Percentiles rank a stretch among this genome's conserved stretches.
Evolutionary conservation across 2,888 invertebrate genomes (phyloP).

Genomic region (Aspidiotus rigidus): DNA sequence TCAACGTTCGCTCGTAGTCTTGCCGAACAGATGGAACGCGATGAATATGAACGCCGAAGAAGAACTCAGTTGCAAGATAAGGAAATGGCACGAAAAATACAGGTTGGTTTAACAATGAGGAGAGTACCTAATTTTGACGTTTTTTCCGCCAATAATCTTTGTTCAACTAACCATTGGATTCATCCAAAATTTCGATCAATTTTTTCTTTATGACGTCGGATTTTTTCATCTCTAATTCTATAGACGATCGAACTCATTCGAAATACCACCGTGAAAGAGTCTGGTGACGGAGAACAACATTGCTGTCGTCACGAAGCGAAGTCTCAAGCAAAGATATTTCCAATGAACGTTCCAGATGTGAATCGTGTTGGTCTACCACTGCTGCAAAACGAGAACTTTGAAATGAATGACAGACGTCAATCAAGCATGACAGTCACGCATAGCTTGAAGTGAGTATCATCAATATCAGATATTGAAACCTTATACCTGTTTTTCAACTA

Average conservation of each 20-base stretch:
- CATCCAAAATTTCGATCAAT: not conserved
- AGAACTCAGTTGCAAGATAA: conserved; percentile 48
- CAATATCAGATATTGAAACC: too few relatives aligned
- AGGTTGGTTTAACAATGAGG: conserved; percentile 42
- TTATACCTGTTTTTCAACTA: too few relatives aligned
- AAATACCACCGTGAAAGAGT: conserved; percentile 4
- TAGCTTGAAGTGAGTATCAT: conserved; percentile 23
- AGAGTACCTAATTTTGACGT: not conserved
- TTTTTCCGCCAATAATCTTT: not conserved
- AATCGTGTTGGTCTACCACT: conserved; percentile 40
- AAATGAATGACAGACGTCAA: conserved; percentile 12
- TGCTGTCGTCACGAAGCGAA: too few relatives aligned
- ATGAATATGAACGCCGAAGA: conserved; percentile 46
- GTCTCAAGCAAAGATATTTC: too few relatives aligned
- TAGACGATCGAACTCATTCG: conserved; percentile 19
- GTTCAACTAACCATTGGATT: too few relatives aligned
- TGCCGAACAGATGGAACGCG: conserved; percentile 55
- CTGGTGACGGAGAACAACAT: too few relatives aligned
- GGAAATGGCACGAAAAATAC: conserved; percentile 48
- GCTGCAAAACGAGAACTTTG: conserved; percentile 32
- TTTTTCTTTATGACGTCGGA: not conserved
- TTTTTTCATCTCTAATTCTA: not conserved
- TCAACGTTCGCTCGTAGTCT: conserved; percentile 43
- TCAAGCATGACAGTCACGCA: conserved; percentile 21
- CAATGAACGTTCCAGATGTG: conserved; percentile 37